Evolutionary conservation across 2,888 invertebrate genomes (phyloP).

Genomic region (Pollenia amentaria): DNA sequence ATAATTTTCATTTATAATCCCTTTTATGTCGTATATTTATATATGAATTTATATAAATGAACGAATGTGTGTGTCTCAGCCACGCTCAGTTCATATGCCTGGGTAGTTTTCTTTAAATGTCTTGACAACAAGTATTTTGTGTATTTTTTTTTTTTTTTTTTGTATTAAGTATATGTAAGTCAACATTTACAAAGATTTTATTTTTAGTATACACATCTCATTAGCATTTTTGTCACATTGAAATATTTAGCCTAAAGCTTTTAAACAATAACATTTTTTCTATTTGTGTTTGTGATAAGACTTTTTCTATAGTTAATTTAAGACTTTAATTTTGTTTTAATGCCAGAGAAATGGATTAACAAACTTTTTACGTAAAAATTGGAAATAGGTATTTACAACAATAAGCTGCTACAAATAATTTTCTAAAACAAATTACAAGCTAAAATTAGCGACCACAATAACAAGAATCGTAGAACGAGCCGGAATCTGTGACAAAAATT

Average conservation of each 20-base stretch:
- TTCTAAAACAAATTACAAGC: too few species aligned
- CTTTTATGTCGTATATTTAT: too few species aligned
- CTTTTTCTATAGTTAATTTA: conserved; percentile 3
- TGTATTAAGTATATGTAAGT: not conserved
- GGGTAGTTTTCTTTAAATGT: not conserved
- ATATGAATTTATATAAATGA: too few species aligned
- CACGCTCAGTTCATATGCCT: not conserved
- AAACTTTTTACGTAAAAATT: not conserved
- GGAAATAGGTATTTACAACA: too few species aligned
- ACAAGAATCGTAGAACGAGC: too few species aligned
- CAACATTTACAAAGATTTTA: not conserved
- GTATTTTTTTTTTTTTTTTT: not conserved
- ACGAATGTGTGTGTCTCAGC: not conserved
- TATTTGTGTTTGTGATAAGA: conserved; percentile 12
- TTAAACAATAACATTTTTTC: not conserved
- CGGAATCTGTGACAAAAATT: too few species aligned
- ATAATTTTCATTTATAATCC: too few species aligned
- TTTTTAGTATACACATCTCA: conserved; percentile 62
- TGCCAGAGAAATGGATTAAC: not conserved
- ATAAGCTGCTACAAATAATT: too few species aligned
- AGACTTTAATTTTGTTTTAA: conserved; percentile 23
- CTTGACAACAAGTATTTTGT: not conserved
- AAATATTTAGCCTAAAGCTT: conserved; percentile 67
- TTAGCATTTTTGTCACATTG: conserved; percentile 79
- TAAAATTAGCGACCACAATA: too few species aligned